phyloP scores from a whole-genome alignment of 2,888 invertebrate genomes.

The Auanema freiburgensis region DNA sequence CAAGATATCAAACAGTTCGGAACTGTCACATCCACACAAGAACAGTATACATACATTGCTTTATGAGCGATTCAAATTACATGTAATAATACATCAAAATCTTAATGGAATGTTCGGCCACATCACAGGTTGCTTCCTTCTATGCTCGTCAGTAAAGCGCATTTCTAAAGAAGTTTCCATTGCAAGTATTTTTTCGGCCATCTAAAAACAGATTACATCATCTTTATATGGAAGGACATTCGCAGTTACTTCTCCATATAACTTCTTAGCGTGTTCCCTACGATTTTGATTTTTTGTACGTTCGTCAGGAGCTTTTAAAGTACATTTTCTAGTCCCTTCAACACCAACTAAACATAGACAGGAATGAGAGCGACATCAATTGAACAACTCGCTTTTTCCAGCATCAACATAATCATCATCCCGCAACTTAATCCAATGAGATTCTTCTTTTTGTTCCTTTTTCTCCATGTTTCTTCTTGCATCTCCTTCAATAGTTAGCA shows the following conservation, averaged over 20 bases:
- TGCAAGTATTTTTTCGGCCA: conserved; percentile 72
- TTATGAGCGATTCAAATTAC: no score
- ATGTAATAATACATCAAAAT: conserved; percentile 57
- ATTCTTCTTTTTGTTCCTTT: no score
- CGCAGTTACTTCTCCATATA: conserved; percentile 11
- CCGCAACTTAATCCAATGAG: no score
- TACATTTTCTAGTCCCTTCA: conserved; percentile 3
- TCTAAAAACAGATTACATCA: conserved; percentile 7
- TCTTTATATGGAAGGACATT: neutral
- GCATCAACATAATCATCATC: no score
- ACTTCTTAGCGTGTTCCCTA: conserved; percentile 3
- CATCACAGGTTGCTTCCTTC: conserved; percentile 70
- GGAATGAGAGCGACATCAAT: neutral
- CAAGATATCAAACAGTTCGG: no score
- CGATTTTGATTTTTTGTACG: conserved; percentile 7
- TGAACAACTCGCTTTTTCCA: no score
- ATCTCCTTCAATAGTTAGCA: no score
- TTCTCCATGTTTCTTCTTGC: no score
- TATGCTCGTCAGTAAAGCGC: conserved; percentile 66
- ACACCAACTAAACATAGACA: conserved; percentile 15
- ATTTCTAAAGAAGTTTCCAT: conserved; percentile 77
- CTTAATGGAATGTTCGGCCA: conserved; percentile 79
- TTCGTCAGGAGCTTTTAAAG: conserved; percentile 16
- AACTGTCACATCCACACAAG: no score
- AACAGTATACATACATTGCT: no score